Evolutionary conservation across 2,113 vertebrate species (phyloP), one percentile per base, ranked within the genome.

Genomic region (Tenebrosternarchus preto): DNA sequence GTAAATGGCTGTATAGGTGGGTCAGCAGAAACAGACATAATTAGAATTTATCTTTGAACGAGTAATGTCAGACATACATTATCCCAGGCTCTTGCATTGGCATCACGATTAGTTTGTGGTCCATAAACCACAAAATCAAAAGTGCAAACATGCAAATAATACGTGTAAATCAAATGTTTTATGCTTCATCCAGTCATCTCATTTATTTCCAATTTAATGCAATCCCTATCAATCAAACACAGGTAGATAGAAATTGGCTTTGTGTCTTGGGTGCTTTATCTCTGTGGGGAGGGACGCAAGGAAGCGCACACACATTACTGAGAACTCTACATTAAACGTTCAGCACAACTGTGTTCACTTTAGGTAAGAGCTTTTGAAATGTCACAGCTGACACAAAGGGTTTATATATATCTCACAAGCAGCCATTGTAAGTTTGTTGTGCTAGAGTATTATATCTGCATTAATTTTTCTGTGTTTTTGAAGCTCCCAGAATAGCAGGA

Each of bases 151-250:
- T 50, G 43, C 12, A 50, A 50, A 50, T 50, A 50, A 22, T 55
- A 22, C 69, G n/a, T 78, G 69, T 29, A 53, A 77, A 81, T 73
- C 61, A 61, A 73, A 77, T 39, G 74, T 72, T 33, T 36, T 50
- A 29, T 72, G 11, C n/a, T 76, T 74, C 68, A 20, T 33, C 55
- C 19, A 69, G 67, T 24, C 22, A 57, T 57, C 29, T 76, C n/a
- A 80, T 80, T 68, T 73, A 50, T 73, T 77, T 39, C 6, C 73
- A 20, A 66, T 20, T 36, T 55, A 81, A 83, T 83, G 31, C 76
- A 71, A 31, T 78, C 61, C 87, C 78, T 77, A 71, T 87, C 53
- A 73, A 81, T 77, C 67, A 77, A 70, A 67, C 82, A 73, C 69
- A 80, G 61, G 57, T 36, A 82, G 59, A 36, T 55, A 61, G 57